These are phyloP conservation scores for Chaetodon trifascialis DNA, from an alignment of 2,113 vertebrate genomes.

Conservation along the genomic window DNA sequence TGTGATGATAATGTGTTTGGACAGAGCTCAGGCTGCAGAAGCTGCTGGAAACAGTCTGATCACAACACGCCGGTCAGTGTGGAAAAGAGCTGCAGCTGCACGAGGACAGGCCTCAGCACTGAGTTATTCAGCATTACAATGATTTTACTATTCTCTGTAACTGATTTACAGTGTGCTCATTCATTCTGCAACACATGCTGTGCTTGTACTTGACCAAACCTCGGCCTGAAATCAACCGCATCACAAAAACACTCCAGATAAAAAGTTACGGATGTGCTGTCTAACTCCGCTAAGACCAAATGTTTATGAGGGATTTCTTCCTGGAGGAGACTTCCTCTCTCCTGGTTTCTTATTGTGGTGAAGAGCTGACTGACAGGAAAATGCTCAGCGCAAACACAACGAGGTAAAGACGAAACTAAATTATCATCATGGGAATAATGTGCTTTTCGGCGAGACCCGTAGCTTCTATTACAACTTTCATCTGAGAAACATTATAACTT, in stretches of 20 bases:
- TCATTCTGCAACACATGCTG: not conserved
- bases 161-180: not conserved
- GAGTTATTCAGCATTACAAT: not conserved
- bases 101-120: fast-evolving
- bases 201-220: not conserved
- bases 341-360: constrained; percentile 21
- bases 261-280: not conserved
- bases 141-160: not conserved
- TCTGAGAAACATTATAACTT: not conserved
- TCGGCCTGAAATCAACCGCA: not conserved
- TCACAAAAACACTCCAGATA: not conserved
- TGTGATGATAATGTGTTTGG: constrained; percentile 28
- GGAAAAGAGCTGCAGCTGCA: constrained; percentile 1
- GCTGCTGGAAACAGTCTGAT: constrained; percentile 30
- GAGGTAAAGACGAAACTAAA: too few relatives aligned
- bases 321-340: constrained; percentile 29
- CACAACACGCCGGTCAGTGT: constrained; percentile 2
- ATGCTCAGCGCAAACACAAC: not conserved
- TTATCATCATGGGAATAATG: not conserved
- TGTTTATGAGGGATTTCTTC: constrained; percentile 24
- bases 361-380: constrained; percentile 43
- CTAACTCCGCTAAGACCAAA: not conserved
- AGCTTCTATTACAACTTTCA: not conserved
- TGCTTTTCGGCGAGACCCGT: not conserved
- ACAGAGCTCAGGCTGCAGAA: constrained; percentile 21